These are phyloP conservation scores for Torymus texanus DNA, from an alignment of 2,888 invertebrate genomes.

Conservation along the genomic window DNA sequence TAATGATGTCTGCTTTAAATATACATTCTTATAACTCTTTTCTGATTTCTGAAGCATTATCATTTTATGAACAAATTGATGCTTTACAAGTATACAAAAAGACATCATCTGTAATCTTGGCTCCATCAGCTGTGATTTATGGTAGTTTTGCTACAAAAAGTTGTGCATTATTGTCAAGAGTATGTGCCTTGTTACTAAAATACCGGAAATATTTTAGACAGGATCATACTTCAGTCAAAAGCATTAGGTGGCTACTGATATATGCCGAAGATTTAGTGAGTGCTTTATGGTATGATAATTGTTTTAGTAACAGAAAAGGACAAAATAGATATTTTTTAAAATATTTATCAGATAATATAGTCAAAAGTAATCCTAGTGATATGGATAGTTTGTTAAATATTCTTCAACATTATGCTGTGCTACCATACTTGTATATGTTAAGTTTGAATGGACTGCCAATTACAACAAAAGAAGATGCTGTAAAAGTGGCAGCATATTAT, in stretches of 20 bases:
- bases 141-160: constrained; percentile 65
- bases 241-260: constrained; percentile 55
- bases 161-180: constrained; percentile 65
- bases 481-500: constrained; percentile 35
- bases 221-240: constrained; percentile 45
- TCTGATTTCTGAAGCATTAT: constrained; percentile 65
- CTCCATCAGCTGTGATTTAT: constrained; percentile 69
- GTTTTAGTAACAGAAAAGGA: constrained; percentile 56
- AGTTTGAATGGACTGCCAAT: constrained; percentile 61
- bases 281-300: constrained; percentile 65
- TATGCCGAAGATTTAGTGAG: constrained; percentile 64
- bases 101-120: constrained; percentile 63
- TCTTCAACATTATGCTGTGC: constrained; percentile 65
- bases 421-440: constrained; percentile 64
- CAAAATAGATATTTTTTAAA: constrained; percentile 61
- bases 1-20: constrained; percentile 66
- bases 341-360: constrained; percentile 57
- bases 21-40: constrained; percentile 61
- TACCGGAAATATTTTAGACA: constrained; percentile 58
- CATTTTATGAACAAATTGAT: constrained; percentile 66
- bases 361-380: constrained; percentile 59
- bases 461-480: constrained; percentile 60
- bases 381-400: constrained; percentile 64
- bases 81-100: constrained; percentile 26
- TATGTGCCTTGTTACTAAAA: constrained; percentile 66